Conservation (phyloP, 2,113 vertebrate species). For the Labrus mixtus region DNA sequence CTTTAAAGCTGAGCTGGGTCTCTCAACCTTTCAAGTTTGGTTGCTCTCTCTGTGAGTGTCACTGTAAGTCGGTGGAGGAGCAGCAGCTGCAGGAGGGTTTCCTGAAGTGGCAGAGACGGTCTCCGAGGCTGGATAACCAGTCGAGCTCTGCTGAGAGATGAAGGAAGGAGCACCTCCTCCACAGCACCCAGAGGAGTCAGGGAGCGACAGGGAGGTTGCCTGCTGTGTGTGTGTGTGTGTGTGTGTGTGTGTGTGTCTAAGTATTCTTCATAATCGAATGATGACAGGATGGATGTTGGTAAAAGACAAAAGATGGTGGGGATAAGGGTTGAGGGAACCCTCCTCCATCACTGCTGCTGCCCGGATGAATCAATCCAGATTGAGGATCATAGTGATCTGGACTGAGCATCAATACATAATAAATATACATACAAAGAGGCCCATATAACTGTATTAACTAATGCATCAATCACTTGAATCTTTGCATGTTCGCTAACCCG, state of each 20-base stretch:
- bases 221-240: slow-evolving; percentile 19
- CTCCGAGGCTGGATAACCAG: slow-evolving; percentile 32
- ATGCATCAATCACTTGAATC: slow-evolving; percentile 3
- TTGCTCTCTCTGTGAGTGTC: neutral
- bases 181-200: slow-evolving; percentile 49
- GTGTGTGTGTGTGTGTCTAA: slow-evolving; percentile 15
- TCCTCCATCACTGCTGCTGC: neutral
- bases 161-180: slow-evolving; percentile 65
- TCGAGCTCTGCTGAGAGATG: slow-evolving; percentile 38
- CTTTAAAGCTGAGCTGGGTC: slow-evolving; percentile 12
- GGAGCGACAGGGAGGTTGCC: slow-evolving; percentile 21
- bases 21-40: slow-evolving; percentile 5
- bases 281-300: slow-evolving; percentile 30
- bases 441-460: slow-evolving; percentile 1
- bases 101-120: slow-evolving; percentile 50
- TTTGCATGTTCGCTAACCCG: neutral
- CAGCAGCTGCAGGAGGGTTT: slow-evolving; percentile 11
- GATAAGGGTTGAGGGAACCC: slow-evolving; percentile 7
- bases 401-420: neutral
- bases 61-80: neutral
- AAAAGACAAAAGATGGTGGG: slow-evolving; percentile 20
- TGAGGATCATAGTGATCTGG: neutral
- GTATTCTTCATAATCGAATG: slow-evolving; percentile 62
- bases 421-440: neutral
- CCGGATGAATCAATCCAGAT: slow-evolving; percentile 13